Base-by-base conservation (phyloP, 2,888 invertebrate genomes). In the Sycophila texana region DNA sequence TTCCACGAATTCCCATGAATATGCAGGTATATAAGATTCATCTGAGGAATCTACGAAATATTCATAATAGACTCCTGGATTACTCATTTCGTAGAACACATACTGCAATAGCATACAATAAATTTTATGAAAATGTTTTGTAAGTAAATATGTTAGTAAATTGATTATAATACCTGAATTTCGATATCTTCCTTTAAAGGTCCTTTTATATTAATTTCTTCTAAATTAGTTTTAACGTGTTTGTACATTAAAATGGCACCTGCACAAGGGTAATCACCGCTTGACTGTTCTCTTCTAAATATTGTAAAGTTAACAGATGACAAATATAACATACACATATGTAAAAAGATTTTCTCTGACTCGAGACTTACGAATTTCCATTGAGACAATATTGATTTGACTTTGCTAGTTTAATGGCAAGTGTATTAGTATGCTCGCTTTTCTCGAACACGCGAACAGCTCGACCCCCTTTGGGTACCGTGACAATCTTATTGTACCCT, bases 241-340 rank as follows among this genome's bases (percentile, higher is more conserved):
- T 94, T 94, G 91, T 97, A 97, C 81, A 96, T 92, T 68, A 96
- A 94, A 83, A 94, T 94, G 2, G 96, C 93, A 71, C 96, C 96
- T 18, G 95, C 96, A 73, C 96, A 95, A 83, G 94, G 93, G 89
- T 97, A 97, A 91, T 97, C 97, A 13, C 95, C 95, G 67, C 95
- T 95, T 91, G 94, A 89, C 22, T 94, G 93, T 83, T 94, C 93
- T 84, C 93, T 93, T 84, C 95, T 95, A 89, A 77, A 63, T 2
- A 22, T 60, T 60, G 22, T 12, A 20, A 26, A 58, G 22, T 58
- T 2, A 18, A 22, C 7, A 20, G 7, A 58, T 13, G 10, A 58
- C 7, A 10, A 4, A 26, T 16, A 26, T 5, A 26, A 22, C 1
- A 60, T 22, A 22, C 3, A 20, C 22, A 60, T 1, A 7, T 5